A percentile compares a stretch with the other conserved stretches of the same genome.
phyloP scores from a whole-genome alignment of 37 sponge, comb jelly and placozoan species.

The Spongilla lacustris region DNA sequence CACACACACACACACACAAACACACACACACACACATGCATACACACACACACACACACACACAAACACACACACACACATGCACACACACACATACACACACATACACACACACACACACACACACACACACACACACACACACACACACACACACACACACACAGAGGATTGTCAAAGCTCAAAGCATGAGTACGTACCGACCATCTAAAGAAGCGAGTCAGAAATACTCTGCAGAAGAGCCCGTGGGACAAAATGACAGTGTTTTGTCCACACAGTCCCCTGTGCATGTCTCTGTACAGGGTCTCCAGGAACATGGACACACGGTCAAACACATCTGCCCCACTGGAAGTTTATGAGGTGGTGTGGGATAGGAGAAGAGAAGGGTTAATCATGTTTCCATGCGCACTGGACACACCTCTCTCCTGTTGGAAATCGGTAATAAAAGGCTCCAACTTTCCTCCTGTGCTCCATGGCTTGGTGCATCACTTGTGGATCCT shows the following conservation, averaged over 20 bases:
- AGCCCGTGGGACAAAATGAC: constrained; percentile 87
- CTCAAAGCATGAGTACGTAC: constrained; percentile 27
- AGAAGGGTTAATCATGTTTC: not conserved
- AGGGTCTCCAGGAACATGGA: constrained; percentile 87
- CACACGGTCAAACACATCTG: constrained; percentile 90
- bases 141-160: too few species aligned
- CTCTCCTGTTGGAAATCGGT: constrained; percentile 86
- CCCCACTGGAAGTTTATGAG: constrained; percentile 84
- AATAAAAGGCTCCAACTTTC: constrained; percentile 79
- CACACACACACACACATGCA: too few species aligned
- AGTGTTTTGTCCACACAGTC: constrained; percentile 81
- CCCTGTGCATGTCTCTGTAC: constrained; percentile 88
- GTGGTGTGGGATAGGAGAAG: not conserved
- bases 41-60: too few species aligned
- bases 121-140: too few species aligned
- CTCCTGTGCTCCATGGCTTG: constrained; percentile 65
- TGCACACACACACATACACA: too few species aligned
- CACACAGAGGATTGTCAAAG: too few species aligned
- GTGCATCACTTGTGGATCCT: constrained; percentile 56
- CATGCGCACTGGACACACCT: constrained; percentile 32
- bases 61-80: too few species aligned
- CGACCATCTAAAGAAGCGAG: constrained; percentile 83
- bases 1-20: too few species aligned
- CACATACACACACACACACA: too few species aligned
- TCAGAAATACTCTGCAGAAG: constrained; percentile 85